phyloP scores from a whole-genome alignment of 2,888 invertebrate genomes.

The Hirtodrosophila cameraria region DNA sequence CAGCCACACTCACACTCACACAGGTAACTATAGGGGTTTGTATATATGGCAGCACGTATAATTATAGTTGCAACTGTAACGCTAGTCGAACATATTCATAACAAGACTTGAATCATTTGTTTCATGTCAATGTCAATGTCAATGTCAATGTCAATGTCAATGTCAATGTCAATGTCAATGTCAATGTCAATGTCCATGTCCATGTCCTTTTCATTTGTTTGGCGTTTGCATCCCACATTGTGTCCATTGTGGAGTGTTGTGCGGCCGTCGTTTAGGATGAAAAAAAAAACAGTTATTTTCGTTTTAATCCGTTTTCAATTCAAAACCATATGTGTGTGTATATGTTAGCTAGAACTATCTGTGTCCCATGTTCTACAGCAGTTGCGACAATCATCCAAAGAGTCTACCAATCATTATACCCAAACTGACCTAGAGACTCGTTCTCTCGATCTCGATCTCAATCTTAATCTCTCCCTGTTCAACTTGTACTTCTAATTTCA shows the following conservation, averaged over 20 bases:
- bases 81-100: slow-evolving; percentile 28
- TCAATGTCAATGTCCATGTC: slow-evolving; percentile 21
- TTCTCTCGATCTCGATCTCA: too few species aligned
- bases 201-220: slow-evolving; percentile 32
- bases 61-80: slow-evolving; percentile 22
- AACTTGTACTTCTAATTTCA: too few species aligned
- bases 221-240: slow-evolving; percentile 58
- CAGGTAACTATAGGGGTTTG: slow-evolving; percentile 14
- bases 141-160: slow-evolving; percentile 22
- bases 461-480: too few species aligned
- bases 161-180: slow-evolving; percentile 20
- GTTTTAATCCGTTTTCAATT: not conserved
- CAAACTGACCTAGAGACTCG: too few species aligned
- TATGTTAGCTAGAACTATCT: not conserved
- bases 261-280: slow-evolving; percentile 58
- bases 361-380: not conserved
- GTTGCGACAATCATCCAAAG: not conserved
- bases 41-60: slow-evolving; percentile 32
- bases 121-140: slow-evolving; percentile 20
- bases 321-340: slow-evolving; percentile 5
- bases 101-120: slow-evolving; percentile 28
- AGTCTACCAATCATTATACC: not conserved
- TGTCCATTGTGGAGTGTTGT: slow-evolving; percentile 75
- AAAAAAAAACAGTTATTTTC: slow-evolving; percentile 1
- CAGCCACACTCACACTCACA: too few species aligned